These are phyloP conservation scores for Paedocypris sp. DNA, from an alignment of 2,113 vertebrate species.

Conservation along the genomic window DNA sequence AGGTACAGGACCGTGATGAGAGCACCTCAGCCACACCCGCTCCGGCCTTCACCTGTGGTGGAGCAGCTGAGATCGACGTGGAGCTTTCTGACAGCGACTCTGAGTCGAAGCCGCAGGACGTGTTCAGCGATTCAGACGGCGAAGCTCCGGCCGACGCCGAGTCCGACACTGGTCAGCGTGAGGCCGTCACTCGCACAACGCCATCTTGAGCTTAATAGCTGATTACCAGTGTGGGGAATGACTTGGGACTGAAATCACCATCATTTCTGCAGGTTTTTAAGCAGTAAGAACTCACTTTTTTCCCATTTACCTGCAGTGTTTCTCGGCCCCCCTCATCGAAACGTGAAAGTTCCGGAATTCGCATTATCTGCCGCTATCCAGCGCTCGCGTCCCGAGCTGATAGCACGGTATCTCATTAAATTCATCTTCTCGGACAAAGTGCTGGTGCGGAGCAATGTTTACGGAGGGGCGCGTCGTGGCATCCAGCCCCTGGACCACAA, in stretches of 20 bases:
- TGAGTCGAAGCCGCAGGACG: conserved; percentile 2
- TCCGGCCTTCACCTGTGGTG: not conserved
- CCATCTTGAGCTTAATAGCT: too few relatives aligned
- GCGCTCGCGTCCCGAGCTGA: conserved; percentile 52
- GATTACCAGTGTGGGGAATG: too few relatives aligned
- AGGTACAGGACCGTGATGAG: not conserved
- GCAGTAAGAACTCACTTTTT: too few relatives aligned
- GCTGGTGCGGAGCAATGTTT: conserved; percentile 59
- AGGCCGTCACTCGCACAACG: too few relatives aligned
- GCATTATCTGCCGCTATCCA: conserved; percentile 51
- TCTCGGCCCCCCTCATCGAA: conserved; percentile 54
- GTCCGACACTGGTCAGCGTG: not conserved
- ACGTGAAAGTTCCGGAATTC: conserved; percentile 51
- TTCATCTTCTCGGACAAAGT: conserved; percentile 63
- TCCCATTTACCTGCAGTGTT: conserved; percentile 37
- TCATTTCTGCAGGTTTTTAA: too few relatives aligned
- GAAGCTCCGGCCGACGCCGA: not conserved
- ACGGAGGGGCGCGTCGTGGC: conserved; percentile 50
- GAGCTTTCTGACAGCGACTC: conserved; percentile 41
- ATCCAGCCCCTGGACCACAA: conserved; percentile 56
- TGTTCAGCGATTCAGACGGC: not conserved
- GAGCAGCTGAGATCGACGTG: conserved; percentile 37
- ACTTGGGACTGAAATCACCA: too few relatives aligned
- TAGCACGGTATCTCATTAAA: conserved; percentile 60
- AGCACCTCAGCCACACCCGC: not conserved